Base-by-base conservation (phyloP, 2,113 vertebrate species). In the Porphyrio hochstetteri region DNA sequence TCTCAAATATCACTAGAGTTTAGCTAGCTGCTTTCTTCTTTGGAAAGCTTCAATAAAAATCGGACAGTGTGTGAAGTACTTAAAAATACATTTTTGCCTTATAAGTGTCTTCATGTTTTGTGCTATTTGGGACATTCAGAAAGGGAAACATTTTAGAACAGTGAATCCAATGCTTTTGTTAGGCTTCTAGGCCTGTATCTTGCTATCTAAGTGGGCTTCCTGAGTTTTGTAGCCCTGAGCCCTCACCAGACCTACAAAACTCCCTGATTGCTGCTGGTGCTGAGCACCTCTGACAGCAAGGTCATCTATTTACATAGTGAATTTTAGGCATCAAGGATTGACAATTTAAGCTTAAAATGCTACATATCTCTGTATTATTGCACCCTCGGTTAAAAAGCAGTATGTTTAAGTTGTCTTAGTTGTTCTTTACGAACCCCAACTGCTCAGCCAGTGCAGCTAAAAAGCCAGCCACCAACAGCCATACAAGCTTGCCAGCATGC, bases 381-480 rank as follows among this genome's bases (percentile, higher is more conserved):
- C 97, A 95, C 92, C 97, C 96, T 78, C 1, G 97, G 98, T 98
- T 98, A 98, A 98, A 97, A 98, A 98, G 98, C 98, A 95, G 93
- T 56, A 97, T 68, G 89, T 96, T 98, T 83, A 97, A 95, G 97
- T 98, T 91, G 90, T 97, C 97, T 97, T 97, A 98, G 97, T 94
- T 52, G 94, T 97, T 93, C 96, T 89, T 92, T 70, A 70, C 0
- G 35, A 94, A 96, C 71, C 96, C 95, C 89, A 94, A 97, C 96
- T 97, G 98, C 97, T 98, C 97, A 98, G 98, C 97, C 97, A 98
- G 98, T 95, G 97, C 98, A 98, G 98, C 98, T 98, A 97, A 97
- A 92, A 98, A 99, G 99, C 99, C 98, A 98, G 98, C 98, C 98
- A 98, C 98, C 98, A 98, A 98, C 98, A 99, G 99, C 98, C 98